phyloP scores from a whole-genome alignment of 2,888 invertebrate species.

The Argyresthia goedartella region DNA sequence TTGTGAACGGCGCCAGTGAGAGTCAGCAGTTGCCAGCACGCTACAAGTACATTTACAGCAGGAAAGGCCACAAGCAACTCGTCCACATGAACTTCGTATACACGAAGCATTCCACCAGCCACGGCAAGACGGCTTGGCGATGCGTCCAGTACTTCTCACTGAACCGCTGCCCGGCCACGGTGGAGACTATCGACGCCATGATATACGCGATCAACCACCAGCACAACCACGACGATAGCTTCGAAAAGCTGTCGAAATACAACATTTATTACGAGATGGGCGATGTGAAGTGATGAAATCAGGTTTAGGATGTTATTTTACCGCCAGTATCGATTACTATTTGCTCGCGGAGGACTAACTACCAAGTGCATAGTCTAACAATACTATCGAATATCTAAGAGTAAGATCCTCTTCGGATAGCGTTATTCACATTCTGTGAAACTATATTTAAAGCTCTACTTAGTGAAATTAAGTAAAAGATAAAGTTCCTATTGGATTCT shows the following conservation, averaged over 20 bases:
- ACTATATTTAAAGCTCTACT: no score
- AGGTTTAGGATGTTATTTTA: no score
- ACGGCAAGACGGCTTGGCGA: slow-evolving; percentile 65
- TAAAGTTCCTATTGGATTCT: no score
- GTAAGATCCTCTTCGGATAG: no score
- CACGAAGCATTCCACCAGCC: slow-evolving; percentile 65
- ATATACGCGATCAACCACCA: slow-evolving; percentile 62
- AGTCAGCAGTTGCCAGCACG: slow-evolving; percentile 45
- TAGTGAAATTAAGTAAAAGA: no score
- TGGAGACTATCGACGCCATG: slow-evolving; percentile 61
- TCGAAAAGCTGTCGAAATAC: slow-evolving; percentile 54
- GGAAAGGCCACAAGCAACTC: slow-evolving; percentile 66
- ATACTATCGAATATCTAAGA: no score
- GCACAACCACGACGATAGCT: slow-evolving; percentile 63
- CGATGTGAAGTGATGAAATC: neutral
- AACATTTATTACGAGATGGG: slow-evolving; percentile 48
- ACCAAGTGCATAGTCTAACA: no score
- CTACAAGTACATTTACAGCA: slow-evolving; percentile 65
- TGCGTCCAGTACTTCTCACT: slow-evolving; percentile 66
- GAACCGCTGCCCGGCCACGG: slow-evolving; percentile 64
- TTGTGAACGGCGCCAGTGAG: slow-evolving; percentile 50
- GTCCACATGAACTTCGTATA: slow-evolving; percentile 67
- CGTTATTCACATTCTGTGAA: no score
- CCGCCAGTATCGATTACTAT: no score
- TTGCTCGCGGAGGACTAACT: no score